Percentiles rank a stretch among this genome's conserved stretches.
Conservation (phyloP, 2,113 vertebrate species). For the Sporophila hypoxantha region DNA sequence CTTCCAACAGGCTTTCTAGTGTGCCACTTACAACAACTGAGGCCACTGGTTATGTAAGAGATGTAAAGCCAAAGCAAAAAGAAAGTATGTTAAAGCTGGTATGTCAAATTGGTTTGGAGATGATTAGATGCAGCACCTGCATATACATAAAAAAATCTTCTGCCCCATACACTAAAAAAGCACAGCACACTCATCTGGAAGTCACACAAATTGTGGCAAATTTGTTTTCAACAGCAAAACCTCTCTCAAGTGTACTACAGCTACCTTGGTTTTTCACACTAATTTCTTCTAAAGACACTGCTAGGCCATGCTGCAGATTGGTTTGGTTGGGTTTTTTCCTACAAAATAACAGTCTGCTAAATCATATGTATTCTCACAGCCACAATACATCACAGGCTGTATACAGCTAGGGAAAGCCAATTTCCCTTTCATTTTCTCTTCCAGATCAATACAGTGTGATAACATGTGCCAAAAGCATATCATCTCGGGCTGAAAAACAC, state of each 20-base stretch:
- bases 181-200: neutral
- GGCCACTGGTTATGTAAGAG: neutral
- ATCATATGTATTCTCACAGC: neutral
- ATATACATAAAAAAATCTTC: neutral
- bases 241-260: neutral
- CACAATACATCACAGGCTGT: neutral
- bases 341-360: neutral
- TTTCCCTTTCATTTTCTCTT: neutral
- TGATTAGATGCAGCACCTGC: neutral
- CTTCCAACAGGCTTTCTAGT: neutral
- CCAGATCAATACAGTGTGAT: neutral
- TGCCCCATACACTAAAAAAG: neutral
- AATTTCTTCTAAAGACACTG: neutral
- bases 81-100: neutral
- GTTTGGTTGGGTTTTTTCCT: neutral
- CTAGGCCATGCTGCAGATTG: neutral
- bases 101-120: neutral
- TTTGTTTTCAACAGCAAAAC: neutral
- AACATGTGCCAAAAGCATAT: neutral
- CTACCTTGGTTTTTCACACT: neutral
- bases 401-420: neutral
- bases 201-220: neutral
- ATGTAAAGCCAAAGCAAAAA: neutral
- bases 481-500: neutral
- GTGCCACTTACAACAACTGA: neutral